Evolutionary conservation across 2,113 vertebrate species (phyloP).

Genomic region (Bubo blakistoni): DNA sequence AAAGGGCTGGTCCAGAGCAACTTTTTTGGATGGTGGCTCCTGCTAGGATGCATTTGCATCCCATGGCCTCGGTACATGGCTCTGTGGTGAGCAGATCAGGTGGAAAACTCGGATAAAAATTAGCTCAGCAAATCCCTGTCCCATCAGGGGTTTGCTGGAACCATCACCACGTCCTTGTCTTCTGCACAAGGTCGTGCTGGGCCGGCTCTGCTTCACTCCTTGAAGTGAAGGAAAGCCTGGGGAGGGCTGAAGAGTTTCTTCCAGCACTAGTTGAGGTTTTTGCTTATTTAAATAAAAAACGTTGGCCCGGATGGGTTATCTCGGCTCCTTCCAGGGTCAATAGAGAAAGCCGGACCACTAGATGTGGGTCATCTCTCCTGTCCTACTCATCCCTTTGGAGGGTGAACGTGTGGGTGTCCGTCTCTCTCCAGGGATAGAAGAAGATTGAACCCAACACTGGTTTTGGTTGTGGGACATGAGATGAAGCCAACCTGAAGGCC

Average conservation of each 20-base stretch:
- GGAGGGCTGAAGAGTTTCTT: no score
- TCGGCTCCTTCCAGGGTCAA: neutral
- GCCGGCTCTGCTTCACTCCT: neutral
- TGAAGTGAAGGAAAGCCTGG: neutral
- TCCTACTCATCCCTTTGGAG: no score
- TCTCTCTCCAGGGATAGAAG: neutral
- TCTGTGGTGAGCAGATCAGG: rapidly evolving
- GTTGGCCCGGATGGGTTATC: neutral
- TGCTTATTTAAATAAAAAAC: neutral
- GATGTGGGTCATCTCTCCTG: neutral
- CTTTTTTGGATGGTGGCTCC: neutral
- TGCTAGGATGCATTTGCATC: neutral
- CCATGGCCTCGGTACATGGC: rapidly evolving
- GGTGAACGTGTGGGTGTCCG: rapidly evolving
- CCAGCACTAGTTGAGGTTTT: neutral
- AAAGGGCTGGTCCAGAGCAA: neutral
- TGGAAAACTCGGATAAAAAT: neutral
- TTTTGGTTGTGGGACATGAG: rapidly evolving
- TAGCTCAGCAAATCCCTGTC: neutral
- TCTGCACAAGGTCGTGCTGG: neutral
- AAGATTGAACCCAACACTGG: rapidly evolving
- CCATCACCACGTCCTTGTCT: neutral
- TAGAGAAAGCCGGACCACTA: neutral
- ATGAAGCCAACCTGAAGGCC: neutral
- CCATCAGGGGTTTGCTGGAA: neutral